Evolutionary conservation across 2,888 invertebrate species (phyloP), one percentile per base, ranked within the genome.

Genomic region (Calameuta pallipes): DNA sequence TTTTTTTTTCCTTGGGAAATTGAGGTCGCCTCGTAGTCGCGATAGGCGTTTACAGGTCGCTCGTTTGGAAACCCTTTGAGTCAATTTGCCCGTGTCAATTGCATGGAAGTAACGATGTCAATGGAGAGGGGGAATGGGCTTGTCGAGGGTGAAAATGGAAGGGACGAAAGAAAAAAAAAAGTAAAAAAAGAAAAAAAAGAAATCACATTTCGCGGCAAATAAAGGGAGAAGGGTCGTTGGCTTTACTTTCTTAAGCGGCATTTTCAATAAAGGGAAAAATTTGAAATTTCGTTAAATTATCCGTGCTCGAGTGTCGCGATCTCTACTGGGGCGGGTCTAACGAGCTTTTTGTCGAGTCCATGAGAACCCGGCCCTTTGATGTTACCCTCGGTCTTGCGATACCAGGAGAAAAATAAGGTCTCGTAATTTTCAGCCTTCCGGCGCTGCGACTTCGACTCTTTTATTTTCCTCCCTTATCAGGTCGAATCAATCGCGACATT

Each of bases 21-120:
- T 9, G 9, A 30, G 11, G 71, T 71, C 30, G 71, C 71, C 30
- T 15, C 13, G 71, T 23, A 4, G 41, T 15, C 12, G 15, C 70
- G 70, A 13, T 30, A 2, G 15, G 6, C 30, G 71, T 71, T 30
- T 30, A 71, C 71, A 71, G 71, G 71, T 33, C 71, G 31, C 12
- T 71, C 71, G 71, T 31, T 71, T 71, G 31, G 31, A 71, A 71
- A 31, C 85, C 84, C 87, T 88, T 87, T 88, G 87, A 88, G 88
- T 86, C 85, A 87, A 83, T 81, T 84, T n/a, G 75, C 83, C 86
- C 85, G 86, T 80, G 84, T 81, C 87, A 87, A 85, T 87, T 83
- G 86, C 80, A 85, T 79, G 87, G 85, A 88, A 89, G 23, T 56
- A 89, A 85, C 86, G 82, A 88, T 0, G 89, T 82, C 84, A 87